Evolutionary conservation across 2,888 invertebrate genomes (phyloP).

Genomic region (Dryobotodes eremita): DNA sequence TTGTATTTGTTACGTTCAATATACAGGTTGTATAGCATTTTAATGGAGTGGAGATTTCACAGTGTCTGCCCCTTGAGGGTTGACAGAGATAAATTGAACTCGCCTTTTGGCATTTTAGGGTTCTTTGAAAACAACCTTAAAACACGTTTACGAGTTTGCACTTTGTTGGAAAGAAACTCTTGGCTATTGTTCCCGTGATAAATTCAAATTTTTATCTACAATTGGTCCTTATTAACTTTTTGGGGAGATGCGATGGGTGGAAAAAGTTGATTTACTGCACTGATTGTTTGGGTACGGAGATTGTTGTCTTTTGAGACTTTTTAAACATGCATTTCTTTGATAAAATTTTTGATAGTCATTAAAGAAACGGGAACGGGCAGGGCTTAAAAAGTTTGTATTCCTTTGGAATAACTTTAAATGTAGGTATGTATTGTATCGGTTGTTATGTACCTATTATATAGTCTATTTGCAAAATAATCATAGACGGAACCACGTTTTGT

Average conservation of each 20-base stretch:
- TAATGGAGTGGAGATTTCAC: slow-evolving; percentile 84
- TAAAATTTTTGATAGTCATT: background rate
- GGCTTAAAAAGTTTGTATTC: background rate
- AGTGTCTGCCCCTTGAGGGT: slow-evolving; percentile 80
- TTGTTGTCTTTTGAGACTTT: slow-evolving; percentile 1
- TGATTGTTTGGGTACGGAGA: background rate
- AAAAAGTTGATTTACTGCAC: slow-evolving; percentile 23
- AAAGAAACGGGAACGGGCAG: background rate
- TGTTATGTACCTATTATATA: background rate
- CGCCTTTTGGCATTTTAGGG: slow-evolving; percentile 77
- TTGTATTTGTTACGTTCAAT: slow-evolving; percentile 67
- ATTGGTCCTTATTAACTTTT: slow-evolving; percentile 62
- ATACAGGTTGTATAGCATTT: slow-evolving; percentile 75
- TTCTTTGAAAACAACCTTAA: slow-evolving; percentile 71
- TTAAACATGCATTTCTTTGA: background rate
- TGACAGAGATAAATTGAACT: slow-evolving; percentile 84
- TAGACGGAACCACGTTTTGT: slow-evolving; percentile 29
- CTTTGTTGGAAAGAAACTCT: slow-evolving; percentile 58
- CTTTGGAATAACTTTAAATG: background rate
- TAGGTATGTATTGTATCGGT: too few relatives aligned
- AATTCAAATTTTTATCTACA: slow-evolving; percentile 60
- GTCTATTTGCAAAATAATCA: background rate
- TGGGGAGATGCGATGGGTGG: slow-evolving; percentile 24
- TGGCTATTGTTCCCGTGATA: slow-evolving; percentile 62
- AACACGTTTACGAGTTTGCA: slow-evolving; percentile 69